Conservation (phyloP, 2,888 invertebrate genomes). For the Didymodactylos carnosus region DNA sequence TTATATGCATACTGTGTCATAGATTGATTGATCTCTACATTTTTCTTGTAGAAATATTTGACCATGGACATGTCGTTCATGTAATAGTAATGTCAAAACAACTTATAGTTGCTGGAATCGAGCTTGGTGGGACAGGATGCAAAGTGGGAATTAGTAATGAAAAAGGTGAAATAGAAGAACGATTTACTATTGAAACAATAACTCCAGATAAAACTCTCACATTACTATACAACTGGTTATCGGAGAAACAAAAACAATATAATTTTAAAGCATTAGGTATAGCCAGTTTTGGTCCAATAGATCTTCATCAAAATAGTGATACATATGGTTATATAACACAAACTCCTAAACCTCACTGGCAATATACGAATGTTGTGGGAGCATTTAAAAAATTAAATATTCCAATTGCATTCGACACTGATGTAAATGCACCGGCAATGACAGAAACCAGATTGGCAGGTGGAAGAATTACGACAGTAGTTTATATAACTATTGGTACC, state of each 20-base stretch:
- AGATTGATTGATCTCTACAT: not conserved
- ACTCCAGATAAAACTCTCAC: not conserved
- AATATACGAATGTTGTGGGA: not conserved
- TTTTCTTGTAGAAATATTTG: too few species aligned
- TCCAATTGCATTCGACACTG: not conserved
- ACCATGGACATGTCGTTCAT: too few species aligned
- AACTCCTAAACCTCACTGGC: not conserved
- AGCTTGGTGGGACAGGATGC: not conserved
- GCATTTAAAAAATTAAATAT: not conserved
- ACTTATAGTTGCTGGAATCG: not conserved
- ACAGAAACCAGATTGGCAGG: not conserved
- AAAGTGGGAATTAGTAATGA: not conserved
- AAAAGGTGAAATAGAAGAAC: not conserved
- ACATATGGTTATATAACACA: not conserved
- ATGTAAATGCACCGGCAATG: not conserved
- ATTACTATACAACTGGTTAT: not conserved
- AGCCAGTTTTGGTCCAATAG: not conserved
- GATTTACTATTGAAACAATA: not conserved
- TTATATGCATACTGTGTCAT: not conserved
- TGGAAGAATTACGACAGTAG: not conserved
- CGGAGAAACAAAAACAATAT: not conserved
- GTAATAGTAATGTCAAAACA: not conserved
- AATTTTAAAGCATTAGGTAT: not conserved
- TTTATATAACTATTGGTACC: not conserved
- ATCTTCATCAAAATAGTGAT: not conserved